Base-by-base conservation (phyloP, 2,888 invertebrate genomes). In the Stenotaenia linearis region DNA sequence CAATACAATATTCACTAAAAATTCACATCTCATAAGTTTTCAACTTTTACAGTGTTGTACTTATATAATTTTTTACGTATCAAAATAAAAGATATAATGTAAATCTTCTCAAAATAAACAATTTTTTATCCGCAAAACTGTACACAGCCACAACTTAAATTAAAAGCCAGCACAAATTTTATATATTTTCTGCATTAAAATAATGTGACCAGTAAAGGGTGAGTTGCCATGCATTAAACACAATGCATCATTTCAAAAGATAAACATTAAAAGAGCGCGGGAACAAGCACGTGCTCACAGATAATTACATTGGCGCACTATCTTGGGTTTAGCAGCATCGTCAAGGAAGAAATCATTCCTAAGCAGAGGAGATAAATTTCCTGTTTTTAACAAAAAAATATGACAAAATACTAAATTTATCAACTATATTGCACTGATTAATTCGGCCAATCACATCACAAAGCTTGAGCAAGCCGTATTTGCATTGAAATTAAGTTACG, bases 341-440 rank as follows among this genome's bases (percentile, higher is more conserved):
- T 78, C 78, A 78, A 30, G 15, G 45, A 40, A 40, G 28, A 30
- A 25, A 25, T 78, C 78, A 50, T 78, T 78, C 78, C 78, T 78
- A 50, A 45, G 78, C 78, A 32, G 78, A 32, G 50, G 45, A 78
- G 25, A 78, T 25, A 78, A 78, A 50, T 78, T 78, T 78, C 78
- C 78, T 78, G 78, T 78, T 78, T 40, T 50, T 25, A 75, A 75
- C 28, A 75, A 75, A 56, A 56, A 56, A 56, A 56, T 23, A 23
- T 21, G n/a, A 56, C 56, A 56, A 56, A 23, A 56, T 9, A 56
- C 56, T 56, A 40, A 40, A 40, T 40, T 0, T 40, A 23, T n/a
- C n/a, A 56, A 56, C 23, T 40, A 56, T 18, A 56, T n/a, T 56
- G 23, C 21, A 23, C 9, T 18, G 56, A n/a, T 56, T 56, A 56